Evolutionary conservation across 2,113 vertebrate genomes (phyloP), one percentile per base, ranked within the genome.

Genomic region (Microcebus tavaratra): DNA sequence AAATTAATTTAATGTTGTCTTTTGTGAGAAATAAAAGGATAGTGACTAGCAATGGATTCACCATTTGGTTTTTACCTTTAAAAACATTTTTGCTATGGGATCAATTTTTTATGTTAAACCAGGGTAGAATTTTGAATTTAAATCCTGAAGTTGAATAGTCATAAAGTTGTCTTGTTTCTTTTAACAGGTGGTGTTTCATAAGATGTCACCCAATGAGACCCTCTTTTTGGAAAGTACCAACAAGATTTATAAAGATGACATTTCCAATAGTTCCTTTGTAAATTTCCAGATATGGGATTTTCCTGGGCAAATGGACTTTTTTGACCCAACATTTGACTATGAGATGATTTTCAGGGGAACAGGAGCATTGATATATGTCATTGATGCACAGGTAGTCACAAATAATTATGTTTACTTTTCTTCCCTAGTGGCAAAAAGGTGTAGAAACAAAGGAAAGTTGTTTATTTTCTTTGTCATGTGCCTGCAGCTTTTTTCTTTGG

Each of bases 271-370:
- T 96, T 99, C 99, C 42, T 99, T 99, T 95, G 99, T 99, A 98
- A 99, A 99, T 98, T 99, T 99, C 98, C 99, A 99, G 98, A 99
- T 99, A 90, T 99, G 99, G 99, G 99, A 99, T 98, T 99, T 99
- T 97, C 99, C 99, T 34, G 99, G 99, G 63, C 99, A 99, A 98
- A 99, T 99, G 96, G 99, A 99, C 98, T 99, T 99, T 99, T 99
- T 99, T 97, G 99, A 99, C 95, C 99, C 99, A 50, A 99, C 99
- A 1, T 99, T 99, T 97, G 99, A 99, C 98, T 99, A 99, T 17
- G 99, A 99, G 98, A 99, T 99, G 99, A 99, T 99, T 98, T 99
- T 99, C 99, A 99, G 99, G 98, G 99, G 99, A 97, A 99, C 99
- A 0, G 99, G 99, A 91, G 99, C 99, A 20, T 98, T 99, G 98